Percentiles rank a stretch among this genome's conserved stretches.
phyloP scores from a whole-genome alignment of 2,113 vertebrate genomes.

The Misgurnus mizolepis region DNA sequence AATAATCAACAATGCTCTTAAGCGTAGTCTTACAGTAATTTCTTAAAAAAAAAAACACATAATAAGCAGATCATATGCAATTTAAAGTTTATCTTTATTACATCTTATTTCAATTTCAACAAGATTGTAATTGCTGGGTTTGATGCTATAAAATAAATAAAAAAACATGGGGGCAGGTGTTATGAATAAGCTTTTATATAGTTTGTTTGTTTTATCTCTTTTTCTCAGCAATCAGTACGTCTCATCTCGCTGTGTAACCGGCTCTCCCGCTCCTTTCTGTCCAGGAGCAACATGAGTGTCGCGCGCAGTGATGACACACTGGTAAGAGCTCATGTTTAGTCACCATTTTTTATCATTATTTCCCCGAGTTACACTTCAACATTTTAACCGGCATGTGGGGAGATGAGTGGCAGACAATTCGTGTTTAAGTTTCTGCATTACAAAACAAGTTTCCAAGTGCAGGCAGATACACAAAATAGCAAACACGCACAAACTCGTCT shows the following conservation, averaged over 20 bases:
- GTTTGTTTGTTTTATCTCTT: slow-evolving; percentile 45
- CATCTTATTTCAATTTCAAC: background rate
- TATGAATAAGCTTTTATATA: background rate
- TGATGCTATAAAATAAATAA: slow-evolving; percentile 10
- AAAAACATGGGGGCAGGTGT: background rate
- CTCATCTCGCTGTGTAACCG: slow-evolving; percentile 99
- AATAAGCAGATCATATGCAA: background rate
- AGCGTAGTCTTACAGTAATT: background rate
- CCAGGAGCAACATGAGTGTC: slow-evolving; percentile 96
- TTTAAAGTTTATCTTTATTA: background rate
- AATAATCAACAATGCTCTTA: slow-evolving; percentile 6
- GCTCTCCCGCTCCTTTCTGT: slow-evolving; percentile 96
- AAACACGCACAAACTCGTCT: no score
- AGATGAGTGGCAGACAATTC: no score
- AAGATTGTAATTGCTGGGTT: background rate
- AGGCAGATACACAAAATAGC: no score
- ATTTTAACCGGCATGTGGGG: no score
- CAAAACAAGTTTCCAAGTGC: no score
- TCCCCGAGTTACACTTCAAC: background rate
- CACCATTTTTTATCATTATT: background rate
- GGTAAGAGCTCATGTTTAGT: slow-evolving; percentile 77
- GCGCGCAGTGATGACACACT: slow-evolving; percentile 94
- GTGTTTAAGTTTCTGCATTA: no score
- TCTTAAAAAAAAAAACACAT: background rate
- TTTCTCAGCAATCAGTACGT: slow-evolving; percentile 92